These are phyloP conservation scores for Benitochromis conjunctus DNA, from an alignment of 2,113 vertebrate genomes.

Conservation along the genomic window DNA sequence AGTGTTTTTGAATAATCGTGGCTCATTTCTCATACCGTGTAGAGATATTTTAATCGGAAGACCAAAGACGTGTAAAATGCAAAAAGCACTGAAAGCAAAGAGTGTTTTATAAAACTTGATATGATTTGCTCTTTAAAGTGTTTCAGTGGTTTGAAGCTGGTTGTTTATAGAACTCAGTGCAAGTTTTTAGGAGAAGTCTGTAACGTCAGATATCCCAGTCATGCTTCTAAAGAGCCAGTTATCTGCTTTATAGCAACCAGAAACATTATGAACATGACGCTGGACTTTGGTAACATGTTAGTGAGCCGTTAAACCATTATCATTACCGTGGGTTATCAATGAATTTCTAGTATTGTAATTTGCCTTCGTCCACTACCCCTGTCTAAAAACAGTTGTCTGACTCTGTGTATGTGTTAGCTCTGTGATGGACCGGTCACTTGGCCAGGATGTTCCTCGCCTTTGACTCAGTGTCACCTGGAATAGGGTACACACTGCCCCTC, in stretches of 20 bases:
- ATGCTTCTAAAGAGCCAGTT: background rate
- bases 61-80: background rate
- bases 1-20: background rate
- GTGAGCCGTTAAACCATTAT: accelerated
- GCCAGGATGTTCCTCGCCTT: background rate
- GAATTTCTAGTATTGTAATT: background rate
- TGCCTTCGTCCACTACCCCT: background rate
- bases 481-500: background rate
- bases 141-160: background rate
- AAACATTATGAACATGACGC: background rate
- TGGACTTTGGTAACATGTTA: background rate
- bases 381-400: background rate
- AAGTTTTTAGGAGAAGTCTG: background rate
- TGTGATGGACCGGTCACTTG: background rate
- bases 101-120: background rate
- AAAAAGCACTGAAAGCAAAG: background rate
- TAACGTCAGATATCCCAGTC: background rate
- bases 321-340: too few species aligned
- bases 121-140: background rate
- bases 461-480: background rate
- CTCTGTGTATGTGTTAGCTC: background rate
- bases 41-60: background rate
- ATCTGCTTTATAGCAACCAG: background rate
- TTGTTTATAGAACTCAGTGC: background rate
- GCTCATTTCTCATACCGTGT: accelerated